Evolutionary conservation across 2,113 vertebrate genomes (phyloP), one percentile per base, ranked within the genome.

Genomic region (Muntiacus muntjak): DNA sequence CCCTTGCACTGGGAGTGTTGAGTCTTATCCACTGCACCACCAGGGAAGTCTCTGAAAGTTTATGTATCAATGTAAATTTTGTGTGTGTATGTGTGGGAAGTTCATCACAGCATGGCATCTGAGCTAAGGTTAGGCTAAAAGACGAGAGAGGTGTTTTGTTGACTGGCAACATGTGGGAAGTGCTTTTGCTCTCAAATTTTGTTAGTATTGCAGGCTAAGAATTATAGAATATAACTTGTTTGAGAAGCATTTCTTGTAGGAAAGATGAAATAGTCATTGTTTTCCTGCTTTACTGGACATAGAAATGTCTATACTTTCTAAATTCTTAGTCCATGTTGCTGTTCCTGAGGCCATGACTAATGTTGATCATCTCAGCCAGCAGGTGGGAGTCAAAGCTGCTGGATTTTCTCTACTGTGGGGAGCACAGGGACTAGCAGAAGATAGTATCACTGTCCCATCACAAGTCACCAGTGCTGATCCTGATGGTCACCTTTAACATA

Each of bases 401-500:
- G 54, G 12, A 14, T 19, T 45, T 64, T 47, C 23, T 47, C 26
- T 62, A 0, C 21, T 54, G 3, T 30, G 54, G 1, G 55, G 36
- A 93, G 16, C 12, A 26, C 2, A 5, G 23, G 45, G 15, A 33
- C 62, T 83, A 36, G 7, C n/a, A 78, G 55, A 45, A 64, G 26
- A 30, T 0, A 16, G n/a, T 33, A 17, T 50, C 30, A 52, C 45
- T 85, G 23, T 4, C 47, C n/a, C 30, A n/a, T 28, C 1, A 6
- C 9, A 43, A 12, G 0, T 76, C 60, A 23, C 8, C 11, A 12
- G 47, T 43, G 19, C 52, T 4, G 3, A 54, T 10, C 14, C 10
- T 19, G 0, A 52, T 4, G 7, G 10, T 54, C 10, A 50, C 36
- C 1, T 55, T 85, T 26, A 71, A 16, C 1, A 57, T 0, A 1